A percentile compares a stretch with the other conserved stretches of the same genome.
Evolutionary conservation across 2,797 vertebrate species (phyloP).

Genomic region (Pseudochirops cupreus): DNA sequence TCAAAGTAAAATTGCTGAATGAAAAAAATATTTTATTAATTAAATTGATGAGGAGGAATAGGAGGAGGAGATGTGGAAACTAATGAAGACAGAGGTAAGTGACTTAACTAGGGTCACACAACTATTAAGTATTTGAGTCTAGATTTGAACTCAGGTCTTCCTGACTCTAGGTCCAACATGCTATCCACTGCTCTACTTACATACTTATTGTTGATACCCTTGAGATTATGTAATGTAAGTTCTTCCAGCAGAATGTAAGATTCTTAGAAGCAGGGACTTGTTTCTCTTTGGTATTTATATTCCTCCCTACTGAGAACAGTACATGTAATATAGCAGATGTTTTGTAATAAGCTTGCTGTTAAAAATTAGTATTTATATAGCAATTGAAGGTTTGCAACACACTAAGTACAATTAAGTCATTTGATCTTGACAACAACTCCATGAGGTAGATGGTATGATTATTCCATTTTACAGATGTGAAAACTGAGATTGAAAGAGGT

Average conservation of each 20-base stretch:
- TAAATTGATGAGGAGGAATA: neutral
- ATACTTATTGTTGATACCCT: neutral
- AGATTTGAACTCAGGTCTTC: neutral
- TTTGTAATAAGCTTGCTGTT: neutral
- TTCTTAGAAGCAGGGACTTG: neutral
- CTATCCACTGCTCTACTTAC: neutral
- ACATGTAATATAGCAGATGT: neutral
- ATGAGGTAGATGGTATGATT: neutral
- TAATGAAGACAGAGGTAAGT: neutral
- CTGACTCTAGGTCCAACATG: neutral
- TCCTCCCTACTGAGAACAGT: neutral
- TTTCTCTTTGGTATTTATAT: neutral
- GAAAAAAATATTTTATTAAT: neutral
- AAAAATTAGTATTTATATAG: neutral
- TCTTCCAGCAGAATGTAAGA: neutral
- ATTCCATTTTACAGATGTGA: neutral
- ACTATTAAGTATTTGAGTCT: neutral
- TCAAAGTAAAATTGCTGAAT: neutral
- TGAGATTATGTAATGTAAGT: neutral
- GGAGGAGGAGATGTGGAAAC: neutral
- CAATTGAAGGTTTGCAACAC: neutral
- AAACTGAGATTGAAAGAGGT: neutral
- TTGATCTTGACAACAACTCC: neutral
- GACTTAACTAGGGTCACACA: neutral
- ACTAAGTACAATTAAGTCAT: neutral